Conservation (phyloP, 1,140 invertebrate species). For the Stegodyphus dumicola region DNA sequence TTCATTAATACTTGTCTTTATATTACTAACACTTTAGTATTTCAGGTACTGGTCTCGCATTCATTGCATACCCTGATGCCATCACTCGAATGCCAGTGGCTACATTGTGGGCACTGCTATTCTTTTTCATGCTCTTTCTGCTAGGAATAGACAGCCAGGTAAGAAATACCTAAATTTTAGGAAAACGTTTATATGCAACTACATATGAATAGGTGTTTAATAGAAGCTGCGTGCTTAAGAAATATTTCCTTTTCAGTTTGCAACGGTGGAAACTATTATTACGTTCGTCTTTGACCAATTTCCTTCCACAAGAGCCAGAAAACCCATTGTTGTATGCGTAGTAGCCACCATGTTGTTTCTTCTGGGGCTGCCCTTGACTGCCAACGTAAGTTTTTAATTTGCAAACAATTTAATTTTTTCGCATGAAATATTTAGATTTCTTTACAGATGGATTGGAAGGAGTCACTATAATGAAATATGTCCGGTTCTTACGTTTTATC, state of each 20-base stretch:
- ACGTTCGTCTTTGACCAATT: constrained; percentile 83
- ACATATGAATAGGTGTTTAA: background rate
- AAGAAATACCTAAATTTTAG: background rate
- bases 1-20: too few relatives aligned
- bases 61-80: constrained; percentile 73
- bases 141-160: constrained; percentile 66
- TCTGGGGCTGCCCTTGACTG: constrained; percentile 76
- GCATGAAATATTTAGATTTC: background rate
- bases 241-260: constrained; percentile 66
- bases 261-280: constrained; percentile 75
- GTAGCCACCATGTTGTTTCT: constrained; percentile 79
- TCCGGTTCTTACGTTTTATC: too few relatives aligned
- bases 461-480: too few relatives aligned
- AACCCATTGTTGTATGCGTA: constrained; percentile 78
- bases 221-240: background rate
- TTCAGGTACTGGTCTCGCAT: constrained; percentile 68
- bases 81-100: constrained; percentile 71
- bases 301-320: constrained; percentile 77
- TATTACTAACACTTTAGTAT: background rate
- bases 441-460: too few relatives aligned
- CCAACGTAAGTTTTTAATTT: constrained; percentile 64
- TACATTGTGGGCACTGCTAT: constrained; percentile 71
- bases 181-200: background rate
- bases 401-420: background rate
- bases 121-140: constrained; percentile 71